Conservation (phyloP, 1,140 invertebrate genomes). For the Anoplolepis gracilipes region DNA sequence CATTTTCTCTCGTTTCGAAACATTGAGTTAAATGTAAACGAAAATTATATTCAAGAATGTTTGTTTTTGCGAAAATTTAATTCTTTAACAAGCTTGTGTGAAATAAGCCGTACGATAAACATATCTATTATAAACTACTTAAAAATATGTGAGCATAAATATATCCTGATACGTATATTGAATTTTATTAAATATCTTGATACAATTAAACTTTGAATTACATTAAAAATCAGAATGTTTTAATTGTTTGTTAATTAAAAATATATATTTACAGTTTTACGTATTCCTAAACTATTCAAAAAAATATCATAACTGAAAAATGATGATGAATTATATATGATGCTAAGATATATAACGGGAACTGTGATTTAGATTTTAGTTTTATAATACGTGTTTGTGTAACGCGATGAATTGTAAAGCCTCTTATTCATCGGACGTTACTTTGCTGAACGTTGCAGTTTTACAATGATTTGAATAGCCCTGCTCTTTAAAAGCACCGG, state of each 20-base stretch:
- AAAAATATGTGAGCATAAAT: neutral
- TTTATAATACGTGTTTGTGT: neutral
- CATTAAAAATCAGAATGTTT: neutral
- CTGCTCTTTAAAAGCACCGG: conserved; percentile 31
- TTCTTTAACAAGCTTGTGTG: neutral
- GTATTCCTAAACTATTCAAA: neutral
- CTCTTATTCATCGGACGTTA: conserved; percentile 8
- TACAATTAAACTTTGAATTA: neutral
- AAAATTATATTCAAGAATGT: neutral
- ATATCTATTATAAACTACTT: neutral
- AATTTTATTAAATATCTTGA: neutral
- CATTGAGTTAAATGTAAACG: neutral
- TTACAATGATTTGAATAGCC: conserved; percentile 36
- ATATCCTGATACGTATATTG: neutral
- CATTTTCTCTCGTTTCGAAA: conserved; percentile 8
- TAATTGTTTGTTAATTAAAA: neutral
- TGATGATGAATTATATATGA: neutral
- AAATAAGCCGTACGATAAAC: neutral
- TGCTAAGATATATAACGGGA: neutral
- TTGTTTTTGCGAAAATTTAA: neutral
- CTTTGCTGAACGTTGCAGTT: neutral
- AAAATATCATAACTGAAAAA: neutral
- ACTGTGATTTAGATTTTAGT: neutral
- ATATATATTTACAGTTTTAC: neutral
- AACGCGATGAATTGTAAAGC: neutral